Percentiles rank a stretch among this genome's conserved stretches.
These are phyloP conservation scores for Boloria selene DNA, from an alignment of 2,888 invertebrate species.

Conservation along the genomic window DNA sequence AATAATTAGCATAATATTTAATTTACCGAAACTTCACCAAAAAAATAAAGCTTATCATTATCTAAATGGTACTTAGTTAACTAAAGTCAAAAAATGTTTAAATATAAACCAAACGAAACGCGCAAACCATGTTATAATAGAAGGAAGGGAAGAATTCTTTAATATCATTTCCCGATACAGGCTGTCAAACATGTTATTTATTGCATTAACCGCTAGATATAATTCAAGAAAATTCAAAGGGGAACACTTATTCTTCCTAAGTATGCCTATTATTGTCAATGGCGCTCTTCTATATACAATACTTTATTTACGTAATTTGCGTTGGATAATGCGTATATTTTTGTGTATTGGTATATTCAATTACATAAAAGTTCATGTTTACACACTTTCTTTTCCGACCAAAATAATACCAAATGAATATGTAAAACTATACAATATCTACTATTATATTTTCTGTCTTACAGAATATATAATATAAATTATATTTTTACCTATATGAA, in stretches of 20 bases:
- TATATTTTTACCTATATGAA: no score
- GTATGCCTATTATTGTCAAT: neutral
- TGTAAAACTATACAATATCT: no score
- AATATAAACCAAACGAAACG: neutral
- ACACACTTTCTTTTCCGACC: no score
- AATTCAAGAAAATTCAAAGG: conserved; percentile 22
- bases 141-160: conserved; percentile 26
- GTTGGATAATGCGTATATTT: neutral
- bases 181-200: conserved; percentile 34
- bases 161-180: conserved; percentile 34
- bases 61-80: no score
- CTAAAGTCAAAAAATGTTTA: neutral
- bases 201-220: conserved; percentile 20
- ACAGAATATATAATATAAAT: no score
- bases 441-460: no score
- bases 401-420: no score
- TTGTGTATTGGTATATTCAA: neutral
- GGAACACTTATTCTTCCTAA: conserved; percentile 16
- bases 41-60: no score
- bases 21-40: no score
- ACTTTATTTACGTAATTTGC: neutral
- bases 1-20: no score
- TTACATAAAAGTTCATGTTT: no score
- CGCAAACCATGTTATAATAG: conserved; percentile 20
- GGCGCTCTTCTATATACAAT: neutral